Conservation (phyloP, 2,113 vertebrate genomes). For the Pygoscelis adeliae region DNA sequence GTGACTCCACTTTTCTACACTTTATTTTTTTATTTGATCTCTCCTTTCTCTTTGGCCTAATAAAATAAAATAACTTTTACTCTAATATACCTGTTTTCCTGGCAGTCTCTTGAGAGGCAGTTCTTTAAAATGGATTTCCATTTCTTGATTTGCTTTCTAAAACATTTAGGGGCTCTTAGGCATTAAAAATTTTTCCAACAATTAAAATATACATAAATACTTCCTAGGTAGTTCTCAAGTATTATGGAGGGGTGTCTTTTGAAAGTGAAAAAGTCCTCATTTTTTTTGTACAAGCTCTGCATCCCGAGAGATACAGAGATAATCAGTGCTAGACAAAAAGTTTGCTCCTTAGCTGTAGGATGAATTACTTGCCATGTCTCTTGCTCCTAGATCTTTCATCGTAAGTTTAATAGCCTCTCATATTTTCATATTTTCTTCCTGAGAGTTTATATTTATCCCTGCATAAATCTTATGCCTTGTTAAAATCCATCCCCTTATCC, state of each 20-base stretch:
- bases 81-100: neutral
- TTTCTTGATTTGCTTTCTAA: neutral
- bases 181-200: neutral
- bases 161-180: neutral
- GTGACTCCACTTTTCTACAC: neutral
- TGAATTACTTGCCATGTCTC: slow-evolving; percentile 8
- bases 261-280: neutral
- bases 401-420: neutral
- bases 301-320: neutral
- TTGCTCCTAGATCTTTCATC: neutral
- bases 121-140: neutral
- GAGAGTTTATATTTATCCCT: slow-evolving; percentile 12
- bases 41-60: neutral
- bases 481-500: neutral
- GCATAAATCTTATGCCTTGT: neutral
- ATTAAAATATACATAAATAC: neutral
- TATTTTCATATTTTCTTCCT: neutral
- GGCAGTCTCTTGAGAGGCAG: neutral
- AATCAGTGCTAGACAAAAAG: neutral
- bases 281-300: neutral
- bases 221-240: neutral
- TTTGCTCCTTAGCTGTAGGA: neutral
- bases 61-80: neutral
- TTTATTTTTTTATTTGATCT: neutral
- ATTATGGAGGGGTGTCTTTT: neutral